Evolutionary conservation across 2,888 invertebrate genomes (phyloP).

Genomic region (Hofmannophila pseudospretella): DNA sequence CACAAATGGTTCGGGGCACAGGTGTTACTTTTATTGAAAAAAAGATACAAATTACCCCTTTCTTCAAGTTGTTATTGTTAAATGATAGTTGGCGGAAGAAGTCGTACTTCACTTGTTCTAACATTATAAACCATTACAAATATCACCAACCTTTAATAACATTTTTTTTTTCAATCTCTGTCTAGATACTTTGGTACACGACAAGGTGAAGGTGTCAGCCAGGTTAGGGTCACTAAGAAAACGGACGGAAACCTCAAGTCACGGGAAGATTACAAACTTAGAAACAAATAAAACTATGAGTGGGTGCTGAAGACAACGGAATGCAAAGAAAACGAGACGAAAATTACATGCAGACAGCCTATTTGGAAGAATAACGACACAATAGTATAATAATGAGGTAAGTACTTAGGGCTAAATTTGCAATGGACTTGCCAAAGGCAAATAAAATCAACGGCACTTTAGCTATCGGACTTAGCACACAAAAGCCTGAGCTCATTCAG

Average conservation of each 20-base stretch:
- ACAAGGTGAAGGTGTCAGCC: no score
- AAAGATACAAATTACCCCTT: slow-evolving; percentile 72
- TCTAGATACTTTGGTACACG: no score
- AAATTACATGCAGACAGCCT: no score
- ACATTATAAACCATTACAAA: no score
- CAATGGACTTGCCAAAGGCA: neutral
- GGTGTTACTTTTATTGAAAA: slow-evolving; percentile 74
- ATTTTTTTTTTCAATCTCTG: no score
- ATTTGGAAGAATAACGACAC: neutral
- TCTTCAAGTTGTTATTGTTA: slow-evolving; percentile 51
- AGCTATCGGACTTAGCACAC: neutral
- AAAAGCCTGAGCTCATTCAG: neutral
- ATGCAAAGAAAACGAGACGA: no score
- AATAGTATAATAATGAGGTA: neutral
- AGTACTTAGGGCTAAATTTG: neutral
- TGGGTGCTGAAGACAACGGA: neutral
- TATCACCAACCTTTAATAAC: no score
- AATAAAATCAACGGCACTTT: neutral
- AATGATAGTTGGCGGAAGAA: slow-evolving; percentile 41
- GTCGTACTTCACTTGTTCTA: no score
- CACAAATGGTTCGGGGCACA: slow-evolving; percentile 55
- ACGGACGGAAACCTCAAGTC: no score
- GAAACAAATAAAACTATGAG: neutral
- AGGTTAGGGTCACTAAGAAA: no score
- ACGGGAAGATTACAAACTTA: neutral